phyloP scores from a whole-genome alignment of 2,888 invertebrate genomes.

The Pheosia tremula region DNA sequence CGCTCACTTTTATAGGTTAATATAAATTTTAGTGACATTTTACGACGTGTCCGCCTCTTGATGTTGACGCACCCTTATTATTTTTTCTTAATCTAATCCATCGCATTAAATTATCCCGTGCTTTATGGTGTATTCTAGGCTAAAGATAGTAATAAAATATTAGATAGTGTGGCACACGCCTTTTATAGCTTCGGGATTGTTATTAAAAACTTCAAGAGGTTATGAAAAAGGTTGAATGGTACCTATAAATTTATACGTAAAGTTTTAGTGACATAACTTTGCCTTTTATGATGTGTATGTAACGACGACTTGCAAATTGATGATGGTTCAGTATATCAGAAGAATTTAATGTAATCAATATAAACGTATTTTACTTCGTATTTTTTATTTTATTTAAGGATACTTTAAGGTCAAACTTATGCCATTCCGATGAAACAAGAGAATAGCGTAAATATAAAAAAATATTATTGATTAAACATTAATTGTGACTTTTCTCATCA shows the following conservation, averaged over 20 bases:
- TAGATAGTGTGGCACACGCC: background rate
- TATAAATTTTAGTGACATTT: conserved; percentile 68
- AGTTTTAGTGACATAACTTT: conserved; percentile 4
- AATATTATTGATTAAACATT: conserved; percentile 7
- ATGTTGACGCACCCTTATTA: conserved; percentile 56
- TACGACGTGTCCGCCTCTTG: conserved; percentile 60
- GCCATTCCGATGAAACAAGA: too few relatives aligned
- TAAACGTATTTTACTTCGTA: too few relatives aligned
- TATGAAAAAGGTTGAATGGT: conserved; percentile 4
- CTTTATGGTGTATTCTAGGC: conserved; percentile 24
- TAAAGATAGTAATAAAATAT: conserved; percentile 13
- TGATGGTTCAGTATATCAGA: too few relatives aligned
- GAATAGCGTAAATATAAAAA: background rate
- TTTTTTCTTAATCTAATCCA: conserved; percentile 47
- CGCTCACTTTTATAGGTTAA: conserved; percentile 61
- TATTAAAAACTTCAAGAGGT: conserved; percentile 7
- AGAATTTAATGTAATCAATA: too few relatives aligned
- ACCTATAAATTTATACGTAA: conserved; percentile 10
- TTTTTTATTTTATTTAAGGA: too few relatives aligned
- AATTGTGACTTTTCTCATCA: conserved; percentile 32
- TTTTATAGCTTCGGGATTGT: conserved; percentile 1
- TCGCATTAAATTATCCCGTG: conserved; percentile 21
- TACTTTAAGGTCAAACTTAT: too few relatives aligned
- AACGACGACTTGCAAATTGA: too few relatives aligned
- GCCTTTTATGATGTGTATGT: background rate